These are phyloP conservation scores for Trichechus manatus DNA, from an alignment of 2,113 vertebrate genomes.

Conservation along the genomic window DNA sequence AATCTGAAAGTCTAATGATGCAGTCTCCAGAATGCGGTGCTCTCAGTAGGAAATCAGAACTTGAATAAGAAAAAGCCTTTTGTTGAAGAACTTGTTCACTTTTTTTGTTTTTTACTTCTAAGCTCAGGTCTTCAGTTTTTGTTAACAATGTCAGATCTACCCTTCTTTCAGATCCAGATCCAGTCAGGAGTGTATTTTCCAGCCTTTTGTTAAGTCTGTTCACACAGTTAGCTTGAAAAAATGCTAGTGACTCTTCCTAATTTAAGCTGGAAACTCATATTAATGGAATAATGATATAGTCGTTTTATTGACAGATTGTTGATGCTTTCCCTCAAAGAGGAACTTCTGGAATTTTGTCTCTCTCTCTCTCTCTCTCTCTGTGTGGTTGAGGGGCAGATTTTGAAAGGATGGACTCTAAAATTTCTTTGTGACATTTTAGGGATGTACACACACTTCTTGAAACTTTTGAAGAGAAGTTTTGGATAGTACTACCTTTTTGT, in stretches of 20 bases:
- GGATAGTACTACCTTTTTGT: constrained; percentile 13
- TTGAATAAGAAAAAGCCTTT: not conserved
- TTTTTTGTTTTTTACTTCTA: not conserved
- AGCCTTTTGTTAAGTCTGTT: not conserved
- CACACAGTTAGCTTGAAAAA: not conserved
- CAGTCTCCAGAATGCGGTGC: not conserved
- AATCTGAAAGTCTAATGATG: not conserved
- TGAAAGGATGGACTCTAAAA: not conserved
- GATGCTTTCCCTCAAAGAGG: not conserved
- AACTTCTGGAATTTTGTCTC: constrained; percentile 61
- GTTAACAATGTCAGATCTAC: not conserved
- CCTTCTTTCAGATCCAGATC: constrained; percentile 3
- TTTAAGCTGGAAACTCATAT: constrained; percentile 37
- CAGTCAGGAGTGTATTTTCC: not conserved
- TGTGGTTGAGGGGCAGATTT: constrained; percentile 24
- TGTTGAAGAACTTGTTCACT: constrained; percentile 31
- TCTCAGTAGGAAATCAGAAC: not conserved
- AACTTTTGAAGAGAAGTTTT: constrained; percentile 39
- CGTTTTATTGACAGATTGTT: constrained; percentile 40
- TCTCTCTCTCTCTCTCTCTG: not conserved
- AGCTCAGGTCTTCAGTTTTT: constrained; percentile 13
- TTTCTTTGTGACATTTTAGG: constrained; percentile 14
- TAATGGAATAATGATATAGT: not conserved
- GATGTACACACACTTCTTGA: not conserved
- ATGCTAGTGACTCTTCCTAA: not conserved